A percentile compares a stretch with the other conserved stretches of the same genome.
Evolutionary conservation across 2,797 vertebrate genomes (phyloP).

Genomic region (Calcarius lapponicus): DNA sequence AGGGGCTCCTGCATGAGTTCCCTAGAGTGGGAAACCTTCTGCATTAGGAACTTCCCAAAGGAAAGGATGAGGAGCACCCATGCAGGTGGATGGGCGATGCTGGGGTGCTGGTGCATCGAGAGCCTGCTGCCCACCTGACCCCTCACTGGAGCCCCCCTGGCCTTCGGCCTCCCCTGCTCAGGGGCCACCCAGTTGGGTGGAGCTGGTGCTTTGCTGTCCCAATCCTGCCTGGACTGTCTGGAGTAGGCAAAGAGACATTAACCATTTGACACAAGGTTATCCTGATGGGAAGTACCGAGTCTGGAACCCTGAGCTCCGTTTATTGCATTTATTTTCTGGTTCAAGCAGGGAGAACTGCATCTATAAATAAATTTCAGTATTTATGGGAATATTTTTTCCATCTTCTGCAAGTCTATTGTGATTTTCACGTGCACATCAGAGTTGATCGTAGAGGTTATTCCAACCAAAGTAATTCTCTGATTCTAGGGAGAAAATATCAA

Average conservation of each 20-base stretch:
- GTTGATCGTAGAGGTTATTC: not conserved
- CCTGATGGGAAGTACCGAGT: not conserved
- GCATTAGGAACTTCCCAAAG: not conserved
- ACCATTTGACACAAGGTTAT: no score
- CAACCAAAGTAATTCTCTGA: not conserved
- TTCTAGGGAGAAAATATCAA: not conserved
- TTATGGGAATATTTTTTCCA: not conserved
- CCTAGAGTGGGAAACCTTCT: not conserved
- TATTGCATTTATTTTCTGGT: not conserved
- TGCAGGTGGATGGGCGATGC: fast-evolving
- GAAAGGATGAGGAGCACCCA: not conserved
- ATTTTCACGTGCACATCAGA: not conserved
- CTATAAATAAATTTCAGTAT: not conserved
- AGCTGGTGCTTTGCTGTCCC: not conserved
- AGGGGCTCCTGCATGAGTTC: fast-evolving
- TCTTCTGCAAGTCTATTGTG: not conserved
- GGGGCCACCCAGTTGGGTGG: not conserved
- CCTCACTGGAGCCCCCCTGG: fast-evolving
- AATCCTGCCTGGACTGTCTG: not conserved
- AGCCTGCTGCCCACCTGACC: not conserved
- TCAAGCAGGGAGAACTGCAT: not conserved
- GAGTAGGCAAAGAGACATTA: fast-evolving
- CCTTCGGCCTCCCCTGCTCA: not conserved
- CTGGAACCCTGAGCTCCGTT: not conserved
- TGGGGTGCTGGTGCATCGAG: not conserved